Evolutionary conservation across 2,113 vertebrate species (phyloP), one percentile per base, ranked within the genome.

Genomic region (Ceyx margarethae): DNA sequence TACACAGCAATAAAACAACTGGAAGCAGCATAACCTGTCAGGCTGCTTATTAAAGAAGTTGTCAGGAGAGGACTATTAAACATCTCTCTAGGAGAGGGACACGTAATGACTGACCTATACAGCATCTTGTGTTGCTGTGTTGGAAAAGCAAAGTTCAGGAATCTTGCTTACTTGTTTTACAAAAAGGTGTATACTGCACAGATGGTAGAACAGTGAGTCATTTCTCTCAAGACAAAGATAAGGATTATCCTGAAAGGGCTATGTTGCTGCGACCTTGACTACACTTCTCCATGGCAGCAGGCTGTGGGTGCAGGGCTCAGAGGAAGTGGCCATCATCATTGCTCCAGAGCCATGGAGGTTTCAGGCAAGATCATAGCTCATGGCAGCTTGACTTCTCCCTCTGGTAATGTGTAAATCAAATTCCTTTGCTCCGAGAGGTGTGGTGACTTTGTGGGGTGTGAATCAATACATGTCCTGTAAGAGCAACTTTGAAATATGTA

Each of bases 11-110:
- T 89, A 67, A 80, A 85, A 54, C 1, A 4, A 67, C 40, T 92
- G 89, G 87, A 91, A 92, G 85, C 56, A 1, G 4, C 48, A 45
- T 75, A 90, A 93, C 87, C 87, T 90, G 72, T 96, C 67, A 91
- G 65, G 48, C 89, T 93, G 76, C 85, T 85, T 87, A 67, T 74
- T 93, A 87, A 91, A 78, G 74, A 71, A 84, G 57, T 48, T 83
- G 72, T 83, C 85, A 85, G 61, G 61, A 91, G 51, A 83, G 12
- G 29, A 53, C 48, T 82, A 29, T 64, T 67, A 87, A 87, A 61
- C 40, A 15, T 58, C 20, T 48, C 35, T 75, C 60, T 83, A 0
- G 0, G 26, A 65, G 79, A 2, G 20, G 13, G 3, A 40, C 1
- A 1, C 48, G 40, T 50, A 40, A 56, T 67, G 43, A 67, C n/a